Evolutionary conservation across 2,113 vertebrate species (phyloP), one percentile per base, ranked within the genome.

Genomic region (Apteryx mantelli): DNA sequence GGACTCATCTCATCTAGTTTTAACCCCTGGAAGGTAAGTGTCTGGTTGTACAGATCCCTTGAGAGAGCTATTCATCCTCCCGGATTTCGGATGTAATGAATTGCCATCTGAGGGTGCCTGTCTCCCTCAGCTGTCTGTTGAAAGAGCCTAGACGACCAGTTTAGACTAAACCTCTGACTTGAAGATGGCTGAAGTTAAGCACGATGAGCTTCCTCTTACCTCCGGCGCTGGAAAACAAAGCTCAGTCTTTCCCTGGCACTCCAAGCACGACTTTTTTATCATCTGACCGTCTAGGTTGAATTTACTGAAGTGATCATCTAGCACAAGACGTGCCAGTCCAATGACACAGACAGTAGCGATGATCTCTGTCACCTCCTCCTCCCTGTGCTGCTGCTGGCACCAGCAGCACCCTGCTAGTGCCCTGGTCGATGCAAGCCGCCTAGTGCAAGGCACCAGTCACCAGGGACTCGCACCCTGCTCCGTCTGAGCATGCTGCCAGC

Each of bases 401-500:
- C 56, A 52, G 70, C 22, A 7, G 32, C 34, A n/a, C 13, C 17
- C 17, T 4, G 58, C 0, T 28, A 15, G 9, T 60, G 56, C 56
- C 56, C 56, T 60, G 56, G 30, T 60, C 9, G 15, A 34, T 34
- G 56, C 56, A 60, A 19, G 56, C 30, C 19, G 56, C 56, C 32
- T 34, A 60, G 56, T 7, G 56, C 32, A 60, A 32, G 56, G 30
- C 56, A 58, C 30, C 18, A 4, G 30, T 30, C 28, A 5, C 28
- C 28, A 2, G 48, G 40, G 42, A n/a, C 44, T 13, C 25, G 65
- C 38, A 22, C 22, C 13, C n/a, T 50, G 55, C 40, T 24, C 48
- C 14, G 5, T 4, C 13, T 0, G 30, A 40, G 9, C 12, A 4
- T 1, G 32, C 44, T 46, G 20, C 66, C 36, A 66, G 28, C 13